These are phyloP conservation scores for Tribolium freemani DNA, from an alignment of 2,888 invertebrate species.

Conservation along the genomic window DNA sequence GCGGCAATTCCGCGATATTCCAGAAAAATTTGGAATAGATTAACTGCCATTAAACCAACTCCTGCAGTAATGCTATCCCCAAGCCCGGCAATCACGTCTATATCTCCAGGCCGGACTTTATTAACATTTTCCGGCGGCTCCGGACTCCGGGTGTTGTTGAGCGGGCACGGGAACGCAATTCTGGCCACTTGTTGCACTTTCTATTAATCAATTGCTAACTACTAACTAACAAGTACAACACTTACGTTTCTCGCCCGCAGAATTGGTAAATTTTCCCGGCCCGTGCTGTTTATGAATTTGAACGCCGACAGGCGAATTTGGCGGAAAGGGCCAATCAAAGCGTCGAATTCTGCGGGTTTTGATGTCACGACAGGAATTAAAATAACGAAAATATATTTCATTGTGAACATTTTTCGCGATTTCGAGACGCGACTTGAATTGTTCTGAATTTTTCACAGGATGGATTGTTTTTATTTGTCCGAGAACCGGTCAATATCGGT, in stretches of 20 bases:
- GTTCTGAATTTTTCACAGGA: not conserved
- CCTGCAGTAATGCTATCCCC: constrained; percentile 81
- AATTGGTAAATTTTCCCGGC: not conserved
- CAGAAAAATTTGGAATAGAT: constrained; percentile 37
- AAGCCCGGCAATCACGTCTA: constrained; percentile 79
- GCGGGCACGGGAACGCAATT: constrained; percentile 72
- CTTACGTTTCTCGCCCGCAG: not conserved
- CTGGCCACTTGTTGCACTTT: not conserved
- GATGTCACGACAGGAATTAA: not conserved
- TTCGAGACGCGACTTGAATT: not conserved
- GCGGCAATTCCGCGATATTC: constrained; percentile 58
- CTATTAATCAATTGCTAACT: not conserved
- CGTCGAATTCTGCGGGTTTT: not conserved
- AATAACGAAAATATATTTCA: not conserved
- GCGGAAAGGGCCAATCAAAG: not conserved
- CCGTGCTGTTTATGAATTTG: not conserved
- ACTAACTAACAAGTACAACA: not conserved
- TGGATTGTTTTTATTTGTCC: not conserved
- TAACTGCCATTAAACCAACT: constrained; percentile 74
- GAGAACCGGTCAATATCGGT: not conserved
- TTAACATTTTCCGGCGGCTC: constrained; percentile 75
- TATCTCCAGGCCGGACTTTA: constrained; percentile 76
- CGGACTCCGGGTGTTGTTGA: constrained; percentile 59
- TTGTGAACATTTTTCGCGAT: not conserved
- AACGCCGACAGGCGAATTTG: not conserved